These are phyloP conservation scores for Neocrepidodera transversa DNA, from an alignment of 2,888 invertebrate species.

Conservation along the genomic window DNA sequence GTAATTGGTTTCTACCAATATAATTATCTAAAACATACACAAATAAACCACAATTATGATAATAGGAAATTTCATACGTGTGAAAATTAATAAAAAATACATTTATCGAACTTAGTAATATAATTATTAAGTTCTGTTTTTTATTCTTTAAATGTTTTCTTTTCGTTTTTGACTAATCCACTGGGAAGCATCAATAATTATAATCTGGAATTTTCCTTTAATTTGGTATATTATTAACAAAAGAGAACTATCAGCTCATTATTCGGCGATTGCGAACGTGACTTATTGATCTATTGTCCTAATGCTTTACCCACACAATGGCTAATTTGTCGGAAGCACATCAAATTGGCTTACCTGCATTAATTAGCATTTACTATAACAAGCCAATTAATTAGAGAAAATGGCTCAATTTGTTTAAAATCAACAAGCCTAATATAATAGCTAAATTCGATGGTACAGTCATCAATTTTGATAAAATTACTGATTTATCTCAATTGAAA, in stretches of 20 bases:
- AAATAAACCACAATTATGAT: no score
- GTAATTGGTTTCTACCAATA: constrained; percentile 7
- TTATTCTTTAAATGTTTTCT: no score
- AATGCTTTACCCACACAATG: constrained; percentile 16
- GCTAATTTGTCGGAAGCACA: constrained; percentile 28
- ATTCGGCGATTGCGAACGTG: constrained; percentile 10
- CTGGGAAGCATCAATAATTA: not conserved
- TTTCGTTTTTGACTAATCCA: no score
- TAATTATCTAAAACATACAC: no score
- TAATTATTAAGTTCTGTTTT: no score
- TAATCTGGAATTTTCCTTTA: not conserved
- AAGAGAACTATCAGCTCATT: constrained; percentile 12
- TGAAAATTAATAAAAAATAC: no score
- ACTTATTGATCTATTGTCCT: constrained; percentile 29
- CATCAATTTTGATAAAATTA: constrained; percentile 14
- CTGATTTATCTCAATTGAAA: not conserved
- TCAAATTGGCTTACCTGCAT: constrained; percentile 30
- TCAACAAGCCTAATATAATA: constrained; percentile 16
- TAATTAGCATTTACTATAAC: constrained; percentile 29
- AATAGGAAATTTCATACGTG: no score
- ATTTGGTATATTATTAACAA: constrained; percentile 10
- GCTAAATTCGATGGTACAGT: constrained; percentile 1
- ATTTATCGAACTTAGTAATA: no score
- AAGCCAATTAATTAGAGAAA: constrained; percentile 26
- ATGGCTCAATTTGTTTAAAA: constrained; percentile 27